Conservation (phyloP, 1,140 invertebrate species). For the Drosophila pruinosa region DNA sequence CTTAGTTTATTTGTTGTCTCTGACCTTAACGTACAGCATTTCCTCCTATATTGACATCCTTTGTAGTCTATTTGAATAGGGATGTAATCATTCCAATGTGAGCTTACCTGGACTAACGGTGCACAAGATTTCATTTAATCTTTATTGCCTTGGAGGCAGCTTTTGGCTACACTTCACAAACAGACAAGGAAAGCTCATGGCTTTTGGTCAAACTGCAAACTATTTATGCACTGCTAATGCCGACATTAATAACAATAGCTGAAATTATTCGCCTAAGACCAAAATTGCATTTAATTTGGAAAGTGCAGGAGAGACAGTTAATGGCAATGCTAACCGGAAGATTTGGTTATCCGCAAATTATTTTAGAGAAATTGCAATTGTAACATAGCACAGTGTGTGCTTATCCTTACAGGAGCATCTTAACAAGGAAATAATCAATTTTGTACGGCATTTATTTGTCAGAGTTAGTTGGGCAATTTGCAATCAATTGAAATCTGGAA, state of each 20-base stretch:
- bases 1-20: too few relatives aligned
- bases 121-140: conserved; percentile 5
- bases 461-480: neutral
- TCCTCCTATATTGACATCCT: too few relatives aligned
- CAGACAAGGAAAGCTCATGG: conserved; percentile 9
- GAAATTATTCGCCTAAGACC: neutral
- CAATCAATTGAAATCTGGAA: too few relatives aligned
- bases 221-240: conserved; percentile 19
- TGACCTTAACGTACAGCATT: neutral
- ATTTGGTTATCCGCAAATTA: conserved; percentile 19
- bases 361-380: neutral
- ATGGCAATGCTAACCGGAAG: conserved; percentile 13
- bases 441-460: conserved; percentile 22
- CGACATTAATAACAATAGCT: conserved; percentile 19
- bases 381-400: neutral
- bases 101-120: neutral
- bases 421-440: conserved; percentile 1
- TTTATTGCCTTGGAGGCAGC: conserved; percentile 5
- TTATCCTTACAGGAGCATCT: neutral
- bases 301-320: conserved; percentile 12
- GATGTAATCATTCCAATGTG: conserved; percentile 2
- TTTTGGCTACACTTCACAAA: neutral
- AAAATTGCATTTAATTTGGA: conserved; percentile 35
- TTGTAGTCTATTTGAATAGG: neutral
- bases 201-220: neutral